Evolutionary conservation across 2,113 vertebrate genomes (phyloP).

Genomic region (Mohoua ochrocephala): DNA sequence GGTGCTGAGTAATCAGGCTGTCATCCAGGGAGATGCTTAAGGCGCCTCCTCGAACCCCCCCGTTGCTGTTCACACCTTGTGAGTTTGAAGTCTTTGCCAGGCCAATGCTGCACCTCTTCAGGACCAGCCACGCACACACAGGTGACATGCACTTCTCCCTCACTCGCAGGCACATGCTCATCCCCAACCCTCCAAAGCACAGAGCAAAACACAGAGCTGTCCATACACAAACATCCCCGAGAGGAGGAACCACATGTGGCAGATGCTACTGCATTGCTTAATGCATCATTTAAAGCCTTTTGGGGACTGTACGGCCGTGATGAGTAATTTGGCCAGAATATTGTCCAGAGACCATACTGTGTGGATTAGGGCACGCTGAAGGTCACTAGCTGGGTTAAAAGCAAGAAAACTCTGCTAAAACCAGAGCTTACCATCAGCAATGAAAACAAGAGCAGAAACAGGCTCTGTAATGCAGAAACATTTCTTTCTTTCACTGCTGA

Average conservation of each 20-base stretch:
- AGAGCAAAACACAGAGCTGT: not conserved
- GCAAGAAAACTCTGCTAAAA: not conserved
- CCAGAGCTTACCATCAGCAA: not conserved
- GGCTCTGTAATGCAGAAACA: not conserved
- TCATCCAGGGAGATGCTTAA: accelerated
- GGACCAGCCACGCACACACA: not conserved
- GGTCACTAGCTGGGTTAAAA: conserved; percentile 8
- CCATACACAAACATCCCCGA: not conserved
- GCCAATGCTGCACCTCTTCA: not conserved
- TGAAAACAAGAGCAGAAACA: not conserved
- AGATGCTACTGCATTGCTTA: conserved; percentile 39
- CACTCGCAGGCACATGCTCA: accelerated
- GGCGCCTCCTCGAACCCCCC: not conserved
- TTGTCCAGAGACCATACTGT: not conserved
- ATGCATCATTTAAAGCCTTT: conserved; percentile 53
- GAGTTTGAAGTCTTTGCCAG: not conserved
- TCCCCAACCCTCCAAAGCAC: not conserved
- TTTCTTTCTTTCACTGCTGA: not conserved
- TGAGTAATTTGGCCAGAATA: conserved; percentile 23
- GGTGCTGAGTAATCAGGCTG: not conserved
- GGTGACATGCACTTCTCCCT: accelerated
- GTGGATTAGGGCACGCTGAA: not conserved
- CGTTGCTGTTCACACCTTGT: accelerated
- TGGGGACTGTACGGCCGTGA: not conserved
- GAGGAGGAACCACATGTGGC: conserved; percentile 14